Evolutionary conservation across 2,797 vertebrate genomes (phyloP).

Genomic region (Sternarchorhynchus goeldii): DNA sequence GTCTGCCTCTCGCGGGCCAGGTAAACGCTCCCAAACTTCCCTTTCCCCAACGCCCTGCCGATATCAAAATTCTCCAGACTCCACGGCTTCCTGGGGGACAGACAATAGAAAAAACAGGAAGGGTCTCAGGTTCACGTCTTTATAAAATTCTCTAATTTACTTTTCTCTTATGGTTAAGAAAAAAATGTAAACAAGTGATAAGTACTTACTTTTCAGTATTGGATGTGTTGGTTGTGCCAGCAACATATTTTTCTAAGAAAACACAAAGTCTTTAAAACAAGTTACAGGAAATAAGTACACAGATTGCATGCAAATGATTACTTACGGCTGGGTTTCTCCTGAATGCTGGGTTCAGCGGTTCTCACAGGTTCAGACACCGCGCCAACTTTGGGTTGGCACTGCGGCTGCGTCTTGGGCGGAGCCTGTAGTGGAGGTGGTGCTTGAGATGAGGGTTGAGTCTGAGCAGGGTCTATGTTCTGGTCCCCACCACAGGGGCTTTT

Average conservation of each 20-base stretch:
- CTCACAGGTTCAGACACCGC: neutral
- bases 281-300: neutral
- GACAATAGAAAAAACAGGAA: neutral
- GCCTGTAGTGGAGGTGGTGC: slow-evolving; percentile 29
- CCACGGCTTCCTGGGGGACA: slow-evolving; percentile 82
- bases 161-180: too few relatives aligned
- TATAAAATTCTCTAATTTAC: too few relatives aligned
- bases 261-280: neutral
- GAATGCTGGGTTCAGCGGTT: slow-evolving; percentile 53
- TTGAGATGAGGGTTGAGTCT: slow-evolving; percentile 1
- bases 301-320: neutral
- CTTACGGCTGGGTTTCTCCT: slow-evolving; percentile 67
- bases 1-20: slow-evolving; percentile 91
- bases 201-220: slow-evolving; percentile 63
- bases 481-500: slow-evolving; percentile 49
- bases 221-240: slow-evolving; percentile 18
- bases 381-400: slow-evolving; percentile 3
- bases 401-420: slow-evolving; percentile 50
- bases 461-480: slow-evolving; percentile 68
- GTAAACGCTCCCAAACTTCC: slow-evolving; percentile 98
- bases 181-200: slow-evolving; percentile 1
- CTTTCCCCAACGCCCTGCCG: slow-evolving; percentile 93
- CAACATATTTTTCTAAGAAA: slow-evolving; percentile 61
- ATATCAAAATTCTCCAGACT: slow-evolving; percentile 95
- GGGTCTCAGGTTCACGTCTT: neutral